Evolutionary conservation across 2,888 invertebrate genomes (phyloP).

Genomic region (Tetrapedia diversipes): DNA sequence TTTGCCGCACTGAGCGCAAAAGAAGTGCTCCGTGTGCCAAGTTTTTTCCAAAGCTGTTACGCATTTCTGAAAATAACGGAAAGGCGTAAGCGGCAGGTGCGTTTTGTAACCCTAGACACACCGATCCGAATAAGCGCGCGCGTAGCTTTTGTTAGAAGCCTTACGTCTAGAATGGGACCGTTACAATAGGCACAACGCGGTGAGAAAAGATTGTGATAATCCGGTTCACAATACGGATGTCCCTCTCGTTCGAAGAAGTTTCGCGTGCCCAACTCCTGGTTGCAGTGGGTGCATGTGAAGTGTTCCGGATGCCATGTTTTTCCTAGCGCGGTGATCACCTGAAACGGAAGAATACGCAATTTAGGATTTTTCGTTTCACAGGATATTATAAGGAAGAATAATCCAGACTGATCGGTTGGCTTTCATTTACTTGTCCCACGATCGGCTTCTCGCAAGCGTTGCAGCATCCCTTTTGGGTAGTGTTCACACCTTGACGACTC

Average conservation of each 20-base stretch:
- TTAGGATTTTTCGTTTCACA: too few species aligned
- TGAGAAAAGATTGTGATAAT: constrained; percentile 99
- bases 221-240: constrained; percentile 98
- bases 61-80: constrained; percentile 91
- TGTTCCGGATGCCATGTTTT: constrained; percentile 99
- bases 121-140: too few species aligned
- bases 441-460: constrained; percentile 99
- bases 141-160: constrained; percentile 70
- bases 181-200: constrained; percentile 99
- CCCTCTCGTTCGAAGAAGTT: constrained; percentile 99
- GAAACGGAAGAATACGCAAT: constrained; percentile 54
- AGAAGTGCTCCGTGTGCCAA: constrained; percentile 99
- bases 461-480: constrained; percentile 99
- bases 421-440: constrained; percentile 92
- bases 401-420: not conserved
- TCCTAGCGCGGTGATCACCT: constrained; percentile 97
- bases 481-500: constrained; percentile 99
- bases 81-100: not conserved
- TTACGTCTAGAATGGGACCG: constrained; percentile 98
- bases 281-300: constrained; percentile 98
- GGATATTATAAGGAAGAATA: too few species aligned
- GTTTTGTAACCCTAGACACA: not conserved
- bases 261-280: constrained; percentile 97
- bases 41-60: constrained; percentile 98
- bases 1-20: constrained; percentile 98